phyloP scores from a whole-genome alignment of 1,140 invertebrate species.

The Anoplolepis gracilipes region DNA sequence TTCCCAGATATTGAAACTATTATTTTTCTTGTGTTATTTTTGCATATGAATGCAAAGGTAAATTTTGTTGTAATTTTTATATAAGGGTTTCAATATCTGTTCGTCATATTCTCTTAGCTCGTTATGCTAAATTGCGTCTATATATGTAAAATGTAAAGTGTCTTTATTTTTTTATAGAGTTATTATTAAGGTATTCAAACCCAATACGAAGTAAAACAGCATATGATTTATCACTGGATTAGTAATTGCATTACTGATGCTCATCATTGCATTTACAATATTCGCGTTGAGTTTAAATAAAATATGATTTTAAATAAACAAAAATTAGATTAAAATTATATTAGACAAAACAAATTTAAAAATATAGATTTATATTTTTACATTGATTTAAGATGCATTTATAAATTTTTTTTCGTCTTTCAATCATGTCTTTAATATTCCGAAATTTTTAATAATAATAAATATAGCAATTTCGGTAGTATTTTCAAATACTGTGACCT shows the following conservation, averaged over 20 bases:
- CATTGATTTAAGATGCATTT: not conserved
- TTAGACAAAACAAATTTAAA: no score
- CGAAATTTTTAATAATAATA: constrained; percentile 54
- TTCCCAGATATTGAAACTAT: no score
- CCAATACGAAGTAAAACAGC: no score
- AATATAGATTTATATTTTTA: no score
- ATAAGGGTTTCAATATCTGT: not conserved
- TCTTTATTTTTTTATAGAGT: no score
- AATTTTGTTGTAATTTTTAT: no score
- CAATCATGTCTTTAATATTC: not conserved
- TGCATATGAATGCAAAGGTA: no score
- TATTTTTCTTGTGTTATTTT: no score
- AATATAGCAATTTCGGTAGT: constrained; percentile 74
- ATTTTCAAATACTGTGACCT: no score
- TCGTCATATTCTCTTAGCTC: not conserved
- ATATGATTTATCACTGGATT: no score
- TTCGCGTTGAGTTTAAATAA: not conserved
- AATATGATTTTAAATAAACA: not conserved
- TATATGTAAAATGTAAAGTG: not conserved
- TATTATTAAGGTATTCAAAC: no score
- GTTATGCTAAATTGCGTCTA: not conserved
- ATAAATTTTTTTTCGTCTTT: not conserved
- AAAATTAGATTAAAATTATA: not conserved
- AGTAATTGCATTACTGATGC: no score
- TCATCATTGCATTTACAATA: not conserved